Base-by-base conservation (phyloP, 2,113 vertebrate genomes). In the Brachyhypopomus gauderio region DNA sequence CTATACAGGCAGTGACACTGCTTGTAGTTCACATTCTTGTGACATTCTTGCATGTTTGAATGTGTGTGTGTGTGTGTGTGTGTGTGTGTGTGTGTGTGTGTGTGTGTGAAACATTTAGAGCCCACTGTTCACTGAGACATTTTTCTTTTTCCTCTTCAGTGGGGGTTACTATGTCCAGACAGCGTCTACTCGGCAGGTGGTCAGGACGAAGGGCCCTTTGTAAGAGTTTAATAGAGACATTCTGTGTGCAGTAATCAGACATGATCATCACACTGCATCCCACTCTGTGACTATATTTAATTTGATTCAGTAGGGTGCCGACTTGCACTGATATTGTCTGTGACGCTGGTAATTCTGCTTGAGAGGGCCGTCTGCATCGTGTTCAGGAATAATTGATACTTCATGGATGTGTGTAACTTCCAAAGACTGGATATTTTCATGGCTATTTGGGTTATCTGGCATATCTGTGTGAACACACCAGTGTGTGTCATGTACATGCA, bases 81-180 rank as follows among this genome's bases (percentile, higher is more conserved):
- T 9, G 62, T 64, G 17, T 60, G 16, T 64, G 25, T 9, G 62
- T 64, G 17, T 22, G 16, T 64, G 25, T 30, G 16, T 64, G 25
- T 30, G 62, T 67, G 17, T 67, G 64, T 20, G 64, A 36, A 34
- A 20, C 20, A 34, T 69, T 30, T 69, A 69, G 64, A 69, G 30
- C 34, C 30, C 34, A 38, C 64, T 22, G 19, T 34, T 69, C 20
- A 75, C 27, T 25, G 25, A 69, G 70, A 79, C 56, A 56, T 71
- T 71, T 78, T 77, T 60, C 82, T 66, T 78, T 64, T 67, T 27
- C 67, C n/a, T 59, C 36, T 83, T 86, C 82, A 69, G 66, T 83
- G 82, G 85, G 80, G 81, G 70, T 25, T 66, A 74, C 78, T 22
- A n/a, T 77, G 72, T 75, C 70, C 78, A 80, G 80, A 72, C 38